phyloP scores from a whole-genome alignment of 2,797 vertebrate species.

The Leptodactylus fallax region DNA sequence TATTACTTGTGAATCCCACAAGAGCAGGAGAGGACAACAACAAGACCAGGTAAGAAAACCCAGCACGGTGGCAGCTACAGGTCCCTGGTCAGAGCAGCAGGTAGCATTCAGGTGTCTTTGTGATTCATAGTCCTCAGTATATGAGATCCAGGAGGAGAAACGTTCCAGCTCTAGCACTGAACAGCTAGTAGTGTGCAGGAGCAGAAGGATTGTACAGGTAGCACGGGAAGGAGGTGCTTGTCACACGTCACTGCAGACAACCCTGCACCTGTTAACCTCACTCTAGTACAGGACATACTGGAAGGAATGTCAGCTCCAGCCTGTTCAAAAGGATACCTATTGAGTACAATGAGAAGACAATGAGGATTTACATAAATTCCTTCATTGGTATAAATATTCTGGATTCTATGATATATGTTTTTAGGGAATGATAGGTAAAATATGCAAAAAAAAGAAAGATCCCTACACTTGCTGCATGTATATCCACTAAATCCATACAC shows the following conservation, averaged over 20 bases:
- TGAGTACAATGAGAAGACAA: neutral
- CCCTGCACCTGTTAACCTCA: constrained; percentile 46
- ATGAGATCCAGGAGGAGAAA: constrained; percentile 4
- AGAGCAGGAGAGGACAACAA: neutral
- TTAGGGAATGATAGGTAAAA: neutral
- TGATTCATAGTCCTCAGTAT: constrained; percentile 35
- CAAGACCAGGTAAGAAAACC: neutral
- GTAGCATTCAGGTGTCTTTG: neutral
- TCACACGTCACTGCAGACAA: constrained; percentile 39
- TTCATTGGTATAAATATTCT: too few species aligned
- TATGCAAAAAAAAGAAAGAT: neutral
- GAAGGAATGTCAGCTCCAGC: constrained; percentile 10
- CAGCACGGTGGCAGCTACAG: neutral
- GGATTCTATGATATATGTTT: neutral
- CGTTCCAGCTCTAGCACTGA: constrained; percentile 14
- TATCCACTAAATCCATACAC: neutral
- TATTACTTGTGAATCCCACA: neutral
- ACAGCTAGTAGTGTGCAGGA: neutral
- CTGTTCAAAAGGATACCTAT: neutral
- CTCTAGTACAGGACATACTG: neutral
- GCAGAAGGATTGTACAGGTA: constrained; percentile 45
- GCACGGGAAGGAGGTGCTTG: constrained; percentile 33
- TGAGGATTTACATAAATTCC: too few species aligned
- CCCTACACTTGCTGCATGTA: neutral
- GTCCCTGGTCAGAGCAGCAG: neutral